These are phyloP conservation scores for Heliconius nattereri DNA, from an alignment of 1,140 invertebrate genomes.

Conservation along the genomic window DNA sequence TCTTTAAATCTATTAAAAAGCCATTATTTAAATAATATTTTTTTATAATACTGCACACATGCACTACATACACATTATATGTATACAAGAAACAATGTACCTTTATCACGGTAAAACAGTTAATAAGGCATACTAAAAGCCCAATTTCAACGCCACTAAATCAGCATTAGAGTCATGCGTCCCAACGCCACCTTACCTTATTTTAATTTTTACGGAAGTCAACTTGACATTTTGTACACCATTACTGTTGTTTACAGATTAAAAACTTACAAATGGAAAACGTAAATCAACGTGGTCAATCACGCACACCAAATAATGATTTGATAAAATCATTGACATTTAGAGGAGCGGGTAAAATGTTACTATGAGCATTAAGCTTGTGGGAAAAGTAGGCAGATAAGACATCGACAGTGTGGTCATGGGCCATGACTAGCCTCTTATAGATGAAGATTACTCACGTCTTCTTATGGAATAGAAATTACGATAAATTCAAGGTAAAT, in stretches of 20 bases:
- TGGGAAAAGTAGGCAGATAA: slow-evolving; percentile 4
- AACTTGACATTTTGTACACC: background rate
- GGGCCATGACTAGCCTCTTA: slow-evolving; percentile 2
- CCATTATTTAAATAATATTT: slow-evolving; percentile 43
- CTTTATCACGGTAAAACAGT: background rate
- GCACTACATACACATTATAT: slow-evolving; percentile 49
- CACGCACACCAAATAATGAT: slow-evolving; percentile 48
- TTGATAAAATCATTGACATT: slow-evolving; percentile 34
- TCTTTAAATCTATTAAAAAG: slow-evolving; percentile 49
- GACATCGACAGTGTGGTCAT: background rate
- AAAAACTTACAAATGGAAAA: background rate
- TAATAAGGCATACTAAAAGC: slow-evolving; percentile 12
- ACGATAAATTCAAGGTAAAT: background rate
- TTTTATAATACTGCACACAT: slow-evolving; percentile 70
- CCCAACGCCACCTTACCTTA: slow-evolving; percentile 23
- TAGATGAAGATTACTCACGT: background rate
- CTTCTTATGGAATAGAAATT: background rate
- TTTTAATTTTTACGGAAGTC: background rate
- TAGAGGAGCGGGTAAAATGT: slow-evolving; percentile 28
- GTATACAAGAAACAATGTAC: slow-evolving; percentile 42
- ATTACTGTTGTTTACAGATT: too few relatives aligned
- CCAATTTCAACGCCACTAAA: slow-evolving; percentile 35
- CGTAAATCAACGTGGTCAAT: slow-evolving; percentile 42
- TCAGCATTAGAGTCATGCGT: slow-evolving; percentile 27
- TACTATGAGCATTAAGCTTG: slow-evolving; percentile 24